Evolutionary conservation across 2,797 vertebrate species (phyloP).

Genomic region (Eidolon dupreanum): DNA sequence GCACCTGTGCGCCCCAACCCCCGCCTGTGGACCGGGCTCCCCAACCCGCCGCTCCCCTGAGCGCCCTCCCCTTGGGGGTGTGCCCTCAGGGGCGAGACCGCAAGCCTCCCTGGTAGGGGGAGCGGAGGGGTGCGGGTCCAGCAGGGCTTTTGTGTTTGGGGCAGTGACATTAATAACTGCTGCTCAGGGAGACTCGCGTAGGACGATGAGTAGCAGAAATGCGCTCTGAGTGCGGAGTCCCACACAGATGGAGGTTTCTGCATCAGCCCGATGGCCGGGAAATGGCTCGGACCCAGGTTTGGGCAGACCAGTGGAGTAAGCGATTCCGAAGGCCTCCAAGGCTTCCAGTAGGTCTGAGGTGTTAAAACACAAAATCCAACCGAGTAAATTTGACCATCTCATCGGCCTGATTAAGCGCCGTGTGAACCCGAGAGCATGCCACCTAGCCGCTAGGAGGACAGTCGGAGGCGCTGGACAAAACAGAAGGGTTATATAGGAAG

Average conservation of each 20-base stretch:
- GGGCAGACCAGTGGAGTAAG: neutral
- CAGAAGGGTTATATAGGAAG: too few species aligned
- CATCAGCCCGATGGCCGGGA: neutral
- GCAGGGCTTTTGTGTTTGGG: neutral
- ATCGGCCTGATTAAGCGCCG: too few species aligned
- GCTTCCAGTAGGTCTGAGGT: neutral
- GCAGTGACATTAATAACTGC: neutral
- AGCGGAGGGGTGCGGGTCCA: neutral
- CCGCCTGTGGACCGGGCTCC: too few species aligned
- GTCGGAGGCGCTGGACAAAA: too few species aligned
- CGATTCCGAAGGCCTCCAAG: neutral
- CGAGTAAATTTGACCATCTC: neutral
- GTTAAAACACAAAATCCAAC: too few species aligned
- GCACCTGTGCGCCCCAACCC: neutral
- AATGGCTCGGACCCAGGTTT: neutral
- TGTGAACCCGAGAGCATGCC: too few species aligned
- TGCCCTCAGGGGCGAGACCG: neutral
- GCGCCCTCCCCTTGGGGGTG: neutral
- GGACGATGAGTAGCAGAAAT: neutral
- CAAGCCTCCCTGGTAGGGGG: neutral
- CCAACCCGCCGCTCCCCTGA: too few species aligned
- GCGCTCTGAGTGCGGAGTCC: neutral
- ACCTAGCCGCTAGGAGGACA: neutral
- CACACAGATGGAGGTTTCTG: neutral
- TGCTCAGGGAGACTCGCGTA: neutral